A percentile compares a stretch with the other conserved stretches of the same genome.
phyloP scores from a whole-genome alignment of 2,113 vertebrate species.

The Channa argus region DNA sequence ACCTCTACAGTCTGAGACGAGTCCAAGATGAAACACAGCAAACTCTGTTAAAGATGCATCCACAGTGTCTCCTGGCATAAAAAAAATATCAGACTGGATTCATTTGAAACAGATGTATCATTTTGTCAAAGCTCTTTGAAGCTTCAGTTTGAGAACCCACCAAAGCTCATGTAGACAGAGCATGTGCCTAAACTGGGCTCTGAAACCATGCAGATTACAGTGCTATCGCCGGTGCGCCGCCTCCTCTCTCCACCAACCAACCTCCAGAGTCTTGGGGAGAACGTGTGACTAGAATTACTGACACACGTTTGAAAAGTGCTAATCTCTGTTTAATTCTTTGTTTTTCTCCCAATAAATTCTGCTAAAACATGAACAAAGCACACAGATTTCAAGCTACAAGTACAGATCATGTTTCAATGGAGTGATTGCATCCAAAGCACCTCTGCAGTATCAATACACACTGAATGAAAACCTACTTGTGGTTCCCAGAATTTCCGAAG shows the following conservation, averaged over 20 bases:
- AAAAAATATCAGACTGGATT: not conserved
- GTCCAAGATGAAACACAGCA: constrained; percentile 21
- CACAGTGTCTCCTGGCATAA: not conserved
- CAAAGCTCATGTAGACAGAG: constrained; percentile 32
- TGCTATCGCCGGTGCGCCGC: constrained; percentile 20
- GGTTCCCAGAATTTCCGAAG: no score
- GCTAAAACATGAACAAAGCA: constrained; percentile 4
- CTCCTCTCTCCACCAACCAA: constrained; percentile 43
- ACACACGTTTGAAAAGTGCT: constrained; percentile 66
- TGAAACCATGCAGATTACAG: constrained; percentile 57
- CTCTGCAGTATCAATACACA: not conserved
- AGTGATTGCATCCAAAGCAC: not conserved
- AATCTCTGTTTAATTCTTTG: constrained; percentile 65
- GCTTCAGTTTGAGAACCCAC: constrained; percentile 38
- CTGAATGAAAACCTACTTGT: no score
- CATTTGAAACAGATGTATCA: constrained; percentile 9
- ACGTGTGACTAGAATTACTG: constrained; percentile 74
- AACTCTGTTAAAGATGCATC: not conserved
- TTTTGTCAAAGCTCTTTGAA: constrained; percentile 33
- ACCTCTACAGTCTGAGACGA: constrained; percentile 26
- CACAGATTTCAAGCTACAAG: not conserved
- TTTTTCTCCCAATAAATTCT: not conserved
- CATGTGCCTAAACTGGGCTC: constrained; percentile 10
- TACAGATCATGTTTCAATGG: not conserved
- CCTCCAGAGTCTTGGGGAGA: constrained; percentile 50